Conservation (phyloP, 1,140 invertebrate genomes). For the Psix sp. region DNA sequence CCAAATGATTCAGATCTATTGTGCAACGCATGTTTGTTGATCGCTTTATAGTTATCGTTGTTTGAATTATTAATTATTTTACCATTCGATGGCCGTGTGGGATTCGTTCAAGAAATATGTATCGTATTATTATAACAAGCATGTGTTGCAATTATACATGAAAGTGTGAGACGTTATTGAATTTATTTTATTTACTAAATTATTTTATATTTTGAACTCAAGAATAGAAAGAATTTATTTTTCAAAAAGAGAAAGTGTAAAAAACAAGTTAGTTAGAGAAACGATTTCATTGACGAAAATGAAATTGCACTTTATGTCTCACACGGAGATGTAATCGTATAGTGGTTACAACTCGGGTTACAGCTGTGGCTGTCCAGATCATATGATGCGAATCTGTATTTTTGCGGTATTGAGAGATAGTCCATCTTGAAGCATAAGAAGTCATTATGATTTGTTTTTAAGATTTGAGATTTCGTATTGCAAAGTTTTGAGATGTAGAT, state of each 20-base stretch:
- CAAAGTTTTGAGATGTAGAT: conserved; percentile 26
- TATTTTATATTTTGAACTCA: too few relatives aligned
- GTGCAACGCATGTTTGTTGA: conserved; percentile 9
- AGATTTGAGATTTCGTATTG: conserved; percentile 36
- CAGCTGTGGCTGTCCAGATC: conserved; percentile 33
- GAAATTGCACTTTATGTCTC: conserved; percentile 21
- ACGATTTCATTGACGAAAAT: conserved; percentile 10
- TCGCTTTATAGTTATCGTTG: too few relatives aligned
- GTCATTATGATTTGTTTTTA: conserved; percentile 41
- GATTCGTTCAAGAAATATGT: neutral
- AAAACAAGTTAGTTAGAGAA: conserved; percentile 5
- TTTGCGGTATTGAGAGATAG: conserved; percentile 31
- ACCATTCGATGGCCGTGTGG: too few relatives aligned
- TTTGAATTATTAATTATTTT: conserved; percentile 36
- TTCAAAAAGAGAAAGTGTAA: too few relatives aligned
- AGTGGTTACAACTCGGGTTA: conserved; percentile 34
- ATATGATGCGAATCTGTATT: conserved; percentile 33
- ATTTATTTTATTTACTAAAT: too few relatives aligned
- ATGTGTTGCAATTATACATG: too few relatives aligned
- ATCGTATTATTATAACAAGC: neutral
- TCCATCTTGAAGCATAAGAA: conserved; percentile 32
- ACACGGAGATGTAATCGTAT: conserved; percentile 22
- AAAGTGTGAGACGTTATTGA: too few relatives aligned
- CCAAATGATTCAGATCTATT: conserved; percentile 36
- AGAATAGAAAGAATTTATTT: too few relatives aligned